Conservation (phyloP, 1,140 invertebrate genomes). For the Drosophila sproati region DNA sequence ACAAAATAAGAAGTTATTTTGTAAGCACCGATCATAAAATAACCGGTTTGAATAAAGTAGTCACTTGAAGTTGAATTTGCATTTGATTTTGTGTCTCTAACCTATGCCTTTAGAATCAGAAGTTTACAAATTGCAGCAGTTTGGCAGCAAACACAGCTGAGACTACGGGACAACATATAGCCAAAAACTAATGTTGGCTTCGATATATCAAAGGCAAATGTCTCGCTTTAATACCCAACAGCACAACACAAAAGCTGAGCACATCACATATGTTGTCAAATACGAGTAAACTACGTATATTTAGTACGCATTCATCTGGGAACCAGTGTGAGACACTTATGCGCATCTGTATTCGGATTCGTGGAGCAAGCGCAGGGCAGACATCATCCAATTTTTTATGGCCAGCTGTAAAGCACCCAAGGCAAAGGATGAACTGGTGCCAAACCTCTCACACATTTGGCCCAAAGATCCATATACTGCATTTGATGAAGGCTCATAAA, state of each 20-base stretch:
- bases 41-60: too few relatives aligned
- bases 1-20: too few relatives aligned
- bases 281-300: constrained; percentile 39
- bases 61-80: too few relatives aligned
- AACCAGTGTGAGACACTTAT: constrained; percentile 20
- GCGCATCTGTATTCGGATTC: constrained; percentile 19
- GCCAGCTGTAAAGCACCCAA: constrained; percentile 25
- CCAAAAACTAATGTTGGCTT: constrained; percentile 52
- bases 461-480: constrained; percentile 47
- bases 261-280: constrained; percentile 30
- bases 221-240: constrained; percentile 60
- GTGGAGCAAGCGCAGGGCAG: constrained; percentile 26
- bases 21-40: too few relatives aligned
- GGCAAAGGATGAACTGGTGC: constrained; percentile 3
- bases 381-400: constrained; percentile 71
- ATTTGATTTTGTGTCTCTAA: background rate
- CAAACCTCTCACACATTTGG: constrained; percentile 22
- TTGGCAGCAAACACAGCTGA: constrained; percentile 72
- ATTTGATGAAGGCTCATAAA: constrained; percentile 77
- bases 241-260: constrained; percentile 8
- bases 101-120: constrained; percentile 13
- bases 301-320: constrained; percentile 37
- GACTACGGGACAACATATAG: constrained; percentile 39
- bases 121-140: constrained; percentile 61
- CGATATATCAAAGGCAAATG: constrained; percentile 68